Base-by-base conservation (phyloP, 2,113 vertebrate species). In the Spea bombifrons region DNA sequence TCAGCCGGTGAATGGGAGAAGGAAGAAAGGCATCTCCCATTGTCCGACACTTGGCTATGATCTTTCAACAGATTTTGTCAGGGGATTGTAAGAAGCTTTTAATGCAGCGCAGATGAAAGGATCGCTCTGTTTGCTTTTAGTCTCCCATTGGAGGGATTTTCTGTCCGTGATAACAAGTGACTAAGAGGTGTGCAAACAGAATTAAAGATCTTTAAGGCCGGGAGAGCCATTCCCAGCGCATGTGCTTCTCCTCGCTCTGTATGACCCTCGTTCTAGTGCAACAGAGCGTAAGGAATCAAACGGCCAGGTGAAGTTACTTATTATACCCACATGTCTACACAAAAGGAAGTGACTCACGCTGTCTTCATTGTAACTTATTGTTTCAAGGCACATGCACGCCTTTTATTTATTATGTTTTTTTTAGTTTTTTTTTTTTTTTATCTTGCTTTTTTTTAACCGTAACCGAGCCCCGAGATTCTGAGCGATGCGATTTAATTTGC, bases 1-100 rank as follows among this genome's bases (percentile, higher is more conserved):
- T 80, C 77, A 73, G 70, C 71, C 7, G 3, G 63, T 80, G 77
- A 67, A 73, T 80, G 30, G 71, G 53, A 52, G 61, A 68, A 68
- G 55, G 61, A 74, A 74, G 44, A 80, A 80, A 66, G 63, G 30
- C 44, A 47, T 59, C 64, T 59, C 52, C 64, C 15, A 74, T 80
- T 80, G 78, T 80, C 44, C 15, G 5, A 48, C 64, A 68, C 78
- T 68, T 73, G 71, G 52, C 71, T 80, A 66, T 80, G 78, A 80
- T 80, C 78, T 80, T 66, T 80, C 78, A 80, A 45, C 65, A 73
- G 64, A 74, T 80, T 74, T 73, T 80, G 78, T 80, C 59, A 49
- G 46, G 30, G 50, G 71, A 50, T 68, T 80, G 78, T 61, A 80
- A 73, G 64, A 64, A 61, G 53, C 52, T 74, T 74, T 80, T 74